Conservation (phyloP, 2,113 vertebrate species). For the Tragelaphus strepsiceros region DNA sequence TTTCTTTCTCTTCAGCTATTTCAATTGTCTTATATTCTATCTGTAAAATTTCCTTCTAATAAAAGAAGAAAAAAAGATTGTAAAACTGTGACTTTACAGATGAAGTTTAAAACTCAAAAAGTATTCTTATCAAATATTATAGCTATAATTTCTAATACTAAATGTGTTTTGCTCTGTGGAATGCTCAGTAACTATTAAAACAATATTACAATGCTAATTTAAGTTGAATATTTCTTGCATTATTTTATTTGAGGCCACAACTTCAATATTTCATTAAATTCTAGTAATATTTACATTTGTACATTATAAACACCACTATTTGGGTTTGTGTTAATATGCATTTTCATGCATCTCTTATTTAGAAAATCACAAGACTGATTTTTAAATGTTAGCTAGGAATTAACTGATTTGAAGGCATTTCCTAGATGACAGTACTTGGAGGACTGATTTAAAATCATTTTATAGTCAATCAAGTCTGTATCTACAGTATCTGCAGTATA, state of each 20-base stretch:
- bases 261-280: conserved; percentile 47
- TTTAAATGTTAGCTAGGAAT: not conserved
- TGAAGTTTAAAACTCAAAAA: not conserved
- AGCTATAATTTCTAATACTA: conserved; percentile 7
- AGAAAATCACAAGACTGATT: conserved; percentile 1
- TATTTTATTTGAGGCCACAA: conserved; percentile 26
- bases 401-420: conserved; percentile 36
- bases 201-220: conserved; percentile 18
- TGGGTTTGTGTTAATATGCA: conserved; percentile 2
- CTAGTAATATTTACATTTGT: conserved; percentile 19
- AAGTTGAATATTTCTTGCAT: not conserved
- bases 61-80: not conserved
- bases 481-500: not conserved
- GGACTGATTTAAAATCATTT: not conserved
- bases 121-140: not conserved
- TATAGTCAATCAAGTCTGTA: not conserved
- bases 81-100: not conserved
- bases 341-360: conserved; percentile 42
- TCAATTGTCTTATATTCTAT: not conserved
- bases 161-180: conserved; percentile 18
- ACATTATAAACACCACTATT: not conserved
- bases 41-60: not conserved
- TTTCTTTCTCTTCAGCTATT: not conserved
- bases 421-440: not conserved
- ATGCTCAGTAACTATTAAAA: not conserved